phyloP scores from a whole-genome alignment of 2,797 vertebrate species.

The Lepilemur septentrionalis region DNA sequence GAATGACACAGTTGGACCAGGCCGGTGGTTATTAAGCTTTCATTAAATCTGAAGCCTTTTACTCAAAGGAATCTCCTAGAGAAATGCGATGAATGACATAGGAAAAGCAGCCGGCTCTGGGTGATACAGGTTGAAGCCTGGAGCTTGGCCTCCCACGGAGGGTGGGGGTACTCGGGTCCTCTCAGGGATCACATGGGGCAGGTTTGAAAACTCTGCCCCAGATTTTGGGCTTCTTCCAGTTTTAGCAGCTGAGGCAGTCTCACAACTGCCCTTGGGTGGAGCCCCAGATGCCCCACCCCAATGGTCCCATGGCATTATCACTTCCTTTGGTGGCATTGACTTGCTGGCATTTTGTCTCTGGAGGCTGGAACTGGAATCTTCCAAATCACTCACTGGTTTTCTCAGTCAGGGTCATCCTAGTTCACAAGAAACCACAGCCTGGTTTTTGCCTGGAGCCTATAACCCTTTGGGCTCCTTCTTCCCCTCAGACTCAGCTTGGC shows the following conservation, averaged over 20 bases:
- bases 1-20: background rate
- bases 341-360: slow-evolving; percentile 56
- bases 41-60: background rate
- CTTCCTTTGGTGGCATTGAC: slow-evolving; percentile 17
- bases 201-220: background rate
- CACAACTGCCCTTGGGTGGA: background rate
- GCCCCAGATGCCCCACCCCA: background rate
- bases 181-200: background rate
- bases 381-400: slow-evolving; percentile 56
- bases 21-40: slow-evolving; percentile 22
- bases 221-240: background rate
- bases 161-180: background rate
- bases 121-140: background rate
- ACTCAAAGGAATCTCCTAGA: background rate
- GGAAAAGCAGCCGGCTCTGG: background rate
- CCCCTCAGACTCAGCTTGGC: background rate
- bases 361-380: slow-evolving; percentile 62
- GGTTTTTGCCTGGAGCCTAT: slow-evolving; percentile 36
- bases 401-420: slow-evolving; percentile 65
- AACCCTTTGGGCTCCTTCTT: background rate
- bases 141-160: background rate
- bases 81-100: background rate
- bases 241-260: background rate
- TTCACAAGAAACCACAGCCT: slow-evolving; percentile 64
- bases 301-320: background rate